Conservation (phyloP, 2,888 invertebrate genomes). For the Diarsia rubi region DNA sequence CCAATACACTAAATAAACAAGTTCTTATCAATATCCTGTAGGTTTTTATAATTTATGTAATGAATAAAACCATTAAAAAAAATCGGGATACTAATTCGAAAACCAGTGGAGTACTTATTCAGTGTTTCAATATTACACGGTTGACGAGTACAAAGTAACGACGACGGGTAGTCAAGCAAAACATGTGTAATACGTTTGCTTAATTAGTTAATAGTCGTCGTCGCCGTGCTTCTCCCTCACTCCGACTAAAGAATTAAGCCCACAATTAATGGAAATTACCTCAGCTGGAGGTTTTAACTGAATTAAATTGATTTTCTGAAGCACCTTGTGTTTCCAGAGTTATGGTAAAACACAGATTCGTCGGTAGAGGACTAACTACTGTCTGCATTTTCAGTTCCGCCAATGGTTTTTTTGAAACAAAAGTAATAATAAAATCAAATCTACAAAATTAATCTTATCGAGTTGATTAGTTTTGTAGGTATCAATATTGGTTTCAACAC, state of each 20-base stretch:
- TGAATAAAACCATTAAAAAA: background rate
- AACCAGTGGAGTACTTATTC: conserved; percentile 10
- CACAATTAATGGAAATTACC: conserved; percentile 85
- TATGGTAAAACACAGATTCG: conserved; percentile 63
- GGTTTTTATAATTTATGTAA: background rate
- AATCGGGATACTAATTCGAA: background rate
- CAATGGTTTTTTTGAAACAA: conserved; percentile 1
- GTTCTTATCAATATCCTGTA: conserved; percentile 13
- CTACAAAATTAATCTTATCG: conserved; percentile 25
- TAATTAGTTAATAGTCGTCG: conserved; percentile 80
- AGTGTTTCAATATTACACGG: conserved; percentile 22
- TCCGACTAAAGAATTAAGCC: conserved; percentile 75
- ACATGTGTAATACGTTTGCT: conserved; percentile 65
- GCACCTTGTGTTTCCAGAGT: conserved; percentile 67
- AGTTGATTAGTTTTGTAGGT: conserved; percentile 12
- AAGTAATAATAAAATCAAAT: conserved; percentile 25
- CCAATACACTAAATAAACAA: conserved; percentile 24
- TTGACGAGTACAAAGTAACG: conserved; percentile 34
- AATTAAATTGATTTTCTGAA: conserved; percentile 81
- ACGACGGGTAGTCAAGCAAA: conserved; percentile 53
- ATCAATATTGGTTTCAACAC: background rate
- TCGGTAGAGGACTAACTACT: background rate
- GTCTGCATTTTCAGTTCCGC: background rate
- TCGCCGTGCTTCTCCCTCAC: conserved; percentile 67
- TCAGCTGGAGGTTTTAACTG: conserved; percentile 79